Conservation (phyloP, 2,113 vertebrate species). For the Hucho hucho region DNA sequence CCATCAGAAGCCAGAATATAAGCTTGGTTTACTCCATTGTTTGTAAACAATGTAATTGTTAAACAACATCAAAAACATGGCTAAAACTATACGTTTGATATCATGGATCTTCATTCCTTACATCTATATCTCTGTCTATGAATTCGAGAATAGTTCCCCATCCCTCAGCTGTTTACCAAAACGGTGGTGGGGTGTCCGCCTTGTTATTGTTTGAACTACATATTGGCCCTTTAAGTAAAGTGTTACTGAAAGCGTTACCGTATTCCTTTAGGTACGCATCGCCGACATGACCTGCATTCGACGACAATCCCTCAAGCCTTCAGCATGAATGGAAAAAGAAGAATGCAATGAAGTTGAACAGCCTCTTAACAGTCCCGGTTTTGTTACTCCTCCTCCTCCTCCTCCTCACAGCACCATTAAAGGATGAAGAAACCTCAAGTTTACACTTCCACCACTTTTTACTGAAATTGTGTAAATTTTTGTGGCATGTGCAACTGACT, state of each 20-base stretch:
- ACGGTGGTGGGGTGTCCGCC: too few species aligned
- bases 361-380: neutral
- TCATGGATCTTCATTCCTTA: too few species aligned
- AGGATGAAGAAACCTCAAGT: neutral
- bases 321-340: neutral
- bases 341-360: neutral
- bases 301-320: neutral
- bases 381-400: neutral
- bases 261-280: neutral
- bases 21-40: too few species aligned
- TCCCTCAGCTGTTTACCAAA: too few species aligned
- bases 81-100: too few species aligned
- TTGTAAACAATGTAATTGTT: too few species aligned
- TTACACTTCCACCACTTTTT: neutral
- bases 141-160: too few species aligned
- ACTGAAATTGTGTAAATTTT: neutral
- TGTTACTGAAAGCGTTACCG: neutral
- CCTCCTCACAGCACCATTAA: neutral
- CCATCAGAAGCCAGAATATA: too few species aligned
- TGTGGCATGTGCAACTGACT: conserved; percentile 46
- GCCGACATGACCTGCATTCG: neutral
- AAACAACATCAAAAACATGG: too few species aligned
- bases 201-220: too few species aligned
- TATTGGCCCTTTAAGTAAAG: neutral
- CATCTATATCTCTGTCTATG: too few species aligned